Conservation (phyloP, 2,888 invertebrate genomes). For the Tanytarsus gracilentus region DNA sequence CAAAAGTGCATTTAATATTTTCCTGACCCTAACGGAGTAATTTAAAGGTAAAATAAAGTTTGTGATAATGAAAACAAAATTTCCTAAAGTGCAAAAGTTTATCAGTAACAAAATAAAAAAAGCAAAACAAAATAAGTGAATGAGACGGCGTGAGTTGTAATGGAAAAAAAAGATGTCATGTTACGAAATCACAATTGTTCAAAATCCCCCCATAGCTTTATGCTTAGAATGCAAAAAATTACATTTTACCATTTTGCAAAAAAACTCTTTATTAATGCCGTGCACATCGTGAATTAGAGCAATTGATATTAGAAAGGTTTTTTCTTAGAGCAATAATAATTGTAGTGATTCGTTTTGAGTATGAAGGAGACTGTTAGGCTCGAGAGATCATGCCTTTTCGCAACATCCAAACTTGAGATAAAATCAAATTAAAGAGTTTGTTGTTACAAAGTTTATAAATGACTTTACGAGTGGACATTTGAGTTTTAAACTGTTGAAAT, state of each 20-base stretch:
- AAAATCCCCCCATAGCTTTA: background rate
- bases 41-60: background rate
- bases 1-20: too few relatives aligned
- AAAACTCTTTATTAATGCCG: background rate
- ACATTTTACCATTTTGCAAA: background rate
- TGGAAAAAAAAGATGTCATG: background rate
- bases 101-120: background rate
- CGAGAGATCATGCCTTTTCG: too few relatives aligned
- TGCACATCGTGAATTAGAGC: background rate
- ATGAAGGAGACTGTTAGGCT: background rate
- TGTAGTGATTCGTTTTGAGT: background rate
- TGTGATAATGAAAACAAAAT: background rate
- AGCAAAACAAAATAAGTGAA: background rate
- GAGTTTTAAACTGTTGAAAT: too few relatives aligned
- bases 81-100: constrained; percentile 2
- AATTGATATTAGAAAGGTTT: constrained; percentile 5
- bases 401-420: too few relatives aligned
- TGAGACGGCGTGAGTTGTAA: background rate
- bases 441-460: too few relatives aligned
- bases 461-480: too few relatives aligned
- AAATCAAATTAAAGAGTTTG: too few relatives aligned
- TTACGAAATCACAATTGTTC: background rate
- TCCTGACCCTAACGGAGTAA: too few relatives aligned
- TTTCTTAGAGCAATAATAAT: background rate
- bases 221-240: background rate